Evolutionary conservation across 2,797 vertebrate genomes (phyloP), one percentile per base, ranked within the genome.

Genomic region (Anas flavirostris): DNA sequence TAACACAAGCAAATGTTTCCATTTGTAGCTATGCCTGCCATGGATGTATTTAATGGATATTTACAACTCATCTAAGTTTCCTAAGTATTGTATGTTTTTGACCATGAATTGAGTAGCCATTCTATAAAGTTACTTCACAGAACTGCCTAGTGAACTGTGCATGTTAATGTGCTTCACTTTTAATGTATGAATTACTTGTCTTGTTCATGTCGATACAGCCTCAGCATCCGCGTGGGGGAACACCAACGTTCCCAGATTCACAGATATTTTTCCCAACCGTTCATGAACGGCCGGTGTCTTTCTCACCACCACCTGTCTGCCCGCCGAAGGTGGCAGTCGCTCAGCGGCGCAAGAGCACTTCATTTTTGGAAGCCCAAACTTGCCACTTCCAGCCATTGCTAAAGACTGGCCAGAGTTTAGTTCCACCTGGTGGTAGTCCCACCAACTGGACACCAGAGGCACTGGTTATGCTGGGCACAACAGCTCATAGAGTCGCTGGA

Each of bases 321-420:
- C 98, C 98, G 72, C 98, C 99, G 66, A 99, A 99, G 98, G 98
- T 98, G 95, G 98, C 99, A 98, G 98, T 98, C 95, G 97, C 98
- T 91, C 99, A 99, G 97, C 98, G 99, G 12, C 99, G 99, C 97
- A 99, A 99, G 98, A 99, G 99, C 98, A 99, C 99, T 74, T 99
- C 99, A 91, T 98, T 99, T 98, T 98, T 99, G 91, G 99, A 99
- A 98, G 99, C 99, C 28, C 99, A 99, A 95, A 99, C 98, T 9
- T 98, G 98, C 70, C 99, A 99, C 91, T 99, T 99, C 92, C 99
- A 99, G 96, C 98, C 99, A 14, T 97, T 98, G 92, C 98, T 99
- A 96, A 97, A 98, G 86, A 98, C 98, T 96, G 99, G 98, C 93
- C 98, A 98, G 97, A 98, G 97, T 96, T 98, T 99, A 96, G 98